Conservation (phyloP, 2,797 vertebrate species). For the Leptodactylus fallax region DNA sequence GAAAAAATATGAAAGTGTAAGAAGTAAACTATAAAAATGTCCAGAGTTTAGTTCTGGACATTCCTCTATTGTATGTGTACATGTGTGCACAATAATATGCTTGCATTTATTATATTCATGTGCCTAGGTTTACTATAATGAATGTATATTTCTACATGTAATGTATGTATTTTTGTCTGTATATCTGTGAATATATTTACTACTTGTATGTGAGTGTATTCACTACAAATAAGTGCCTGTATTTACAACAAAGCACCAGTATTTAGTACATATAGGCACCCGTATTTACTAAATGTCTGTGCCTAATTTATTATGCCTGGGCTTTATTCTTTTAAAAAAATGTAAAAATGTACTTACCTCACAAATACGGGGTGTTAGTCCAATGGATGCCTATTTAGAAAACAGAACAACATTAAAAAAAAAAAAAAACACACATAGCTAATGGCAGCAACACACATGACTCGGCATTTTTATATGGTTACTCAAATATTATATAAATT, state of each 20-base stretch:
- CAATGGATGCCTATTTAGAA: conserved; percentile 83
- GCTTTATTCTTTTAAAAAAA: not conserved
- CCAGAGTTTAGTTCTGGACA: too few relatives aligned
- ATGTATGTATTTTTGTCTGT: too few relatives aligned
- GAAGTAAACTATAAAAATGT: not conserved
- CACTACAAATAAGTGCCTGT: too few relatives aligned
- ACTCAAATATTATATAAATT: too few relatives aligned
- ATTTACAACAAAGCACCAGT: too few relatives aligned
- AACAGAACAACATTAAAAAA: not conserved
- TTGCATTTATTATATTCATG: not conserved
- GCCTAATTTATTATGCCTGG: not conserved
- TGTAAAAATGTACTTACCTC: conserved; percentile 79
- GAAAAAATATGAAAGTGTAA: not conserved
- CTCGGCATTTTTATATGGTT: too few relatives aligned
- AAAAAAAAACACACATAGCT: not conserved
- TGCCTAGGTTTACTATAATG: not conserved
- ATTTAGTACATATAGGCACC: not conserved
- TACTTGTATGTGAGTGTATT: too few relatives aligned
- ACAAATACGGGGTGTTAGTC: conserved; percentile 95
- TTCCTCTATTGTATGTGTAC: too few relatives aligned
- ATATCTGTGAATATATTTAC: too few relatives aligned
- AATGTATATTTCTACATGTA: too few relatives aligned
- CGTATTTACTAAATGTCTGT: not conserved
- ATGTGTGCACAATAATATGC: not conserved
- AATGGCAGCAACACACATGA: not conserved